Base-by-base conservation (phyloP, 1,140 invertebrate genomes). In the Zaprionus camerounensis region DNA sequence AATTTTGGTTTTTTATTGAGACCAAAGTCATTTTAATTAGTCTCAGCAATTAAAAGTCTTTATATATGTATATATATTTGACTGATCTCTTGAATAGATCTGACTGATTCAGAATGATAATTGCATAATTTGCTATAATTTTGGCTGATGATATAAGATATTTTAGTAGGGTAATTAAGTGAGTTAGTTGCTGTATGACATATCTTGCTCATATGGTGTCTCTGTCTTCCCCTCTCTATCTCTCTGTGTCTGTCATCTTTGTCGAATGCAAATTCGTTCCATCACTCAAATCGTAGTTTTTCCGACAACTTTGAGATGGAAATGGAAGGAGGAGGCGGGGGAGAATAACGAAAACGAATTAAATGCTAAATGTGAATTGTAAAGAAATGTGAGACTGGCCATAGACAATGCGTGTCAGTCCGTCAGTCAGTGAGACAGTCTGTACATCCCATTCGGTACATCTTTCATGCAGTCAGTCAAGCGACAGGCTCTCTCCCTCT, bases 221-320 rank as follows among this genome's bases (percentile, higher is more conserved):
- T 34, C 38, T 20, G 20, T 1, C 53, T 17, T 20, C 6, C 2
- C 15, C 12, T 22, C 2, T 17, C 20, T 59, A 2, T 65, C 31
- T 6, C 34, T 71, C 34, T 4, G 15, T 12, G 17, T 61, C 49
- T 38, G 69, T 44, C 46, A 41, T 57, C 68, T 68, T 66, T 81
- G 81, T 87, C 78, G 77, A 78, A 87, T 88, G 78, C 84, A 76
- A 87, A 87, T 87, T 87, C 84, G 84, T 87, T 87, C 78, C 84
- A 84, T 87, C 83, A 87, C 68, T 87, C 83, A 75, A 66, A 72
- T 75, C 55, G 70, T 72, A 68, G 67, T 67, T 87, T 82, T 78
- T 75, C 70, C 77, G 44, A 53, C 71, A 67, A 74, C 61, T 59
- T 67, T 34, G 58, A 68, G 76, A 63, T 77, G n/a, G 4, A 17